phyloP scores from a whole-genome alignment of 2,797 vertebrate species.

The Tolypeutes matacus region DNA sequence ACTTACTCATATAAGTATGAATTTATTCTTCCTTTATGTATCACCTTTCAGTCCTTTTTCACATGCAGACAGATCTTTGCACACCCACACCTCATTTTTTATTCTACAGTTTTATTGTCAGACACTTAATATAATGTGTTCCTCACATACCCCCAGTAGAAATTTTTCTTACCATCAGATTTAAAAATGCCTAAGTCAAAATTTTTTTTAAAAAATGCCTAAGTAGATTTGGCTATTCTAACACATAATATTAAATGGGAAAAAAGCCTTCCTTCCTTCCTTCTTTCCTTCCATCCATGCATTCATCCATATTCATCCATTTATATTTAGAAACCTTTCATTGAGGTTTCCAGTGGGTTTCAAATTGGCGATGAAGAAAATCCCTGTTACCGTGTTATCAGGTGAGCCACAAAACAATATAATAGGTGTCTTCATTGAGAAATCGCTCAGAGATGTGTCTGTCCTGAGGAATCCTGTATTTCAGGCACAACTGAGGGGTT shows the following conservation, averaged over 20 bases:
- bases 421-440: neutral
- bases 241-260: neutral
- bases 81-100: neutral
- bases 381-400: neutral
- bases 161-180: constrained; percentile 20
- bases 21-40: neutral
- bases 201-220: neutral
- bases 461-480: no score
- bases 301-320: neutral
- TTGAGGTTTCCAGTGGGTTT: neutral
- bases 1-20: no score
- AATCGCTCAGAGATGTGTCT: neutral
- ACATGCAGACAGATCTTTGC: neutral
- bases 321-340: constrained; percentile 36
- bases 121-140: neutral
- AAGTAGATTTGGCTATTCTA: neutral
- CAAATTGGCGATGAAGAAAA: constrained; percentile 42
- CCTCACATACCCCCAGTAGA: neutral
- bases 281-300: neutral
- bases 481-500: neutral
- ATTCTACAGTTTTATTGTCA: neutral
- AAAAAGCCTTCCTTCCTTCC: neutral
- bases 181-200: no score
- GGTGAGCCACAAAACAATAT: neutral
- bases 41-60: neutral